Base-by-base conservation (phyloP, 2,797 vertebrate genomes). In the Allobates femoralis region DNA sequence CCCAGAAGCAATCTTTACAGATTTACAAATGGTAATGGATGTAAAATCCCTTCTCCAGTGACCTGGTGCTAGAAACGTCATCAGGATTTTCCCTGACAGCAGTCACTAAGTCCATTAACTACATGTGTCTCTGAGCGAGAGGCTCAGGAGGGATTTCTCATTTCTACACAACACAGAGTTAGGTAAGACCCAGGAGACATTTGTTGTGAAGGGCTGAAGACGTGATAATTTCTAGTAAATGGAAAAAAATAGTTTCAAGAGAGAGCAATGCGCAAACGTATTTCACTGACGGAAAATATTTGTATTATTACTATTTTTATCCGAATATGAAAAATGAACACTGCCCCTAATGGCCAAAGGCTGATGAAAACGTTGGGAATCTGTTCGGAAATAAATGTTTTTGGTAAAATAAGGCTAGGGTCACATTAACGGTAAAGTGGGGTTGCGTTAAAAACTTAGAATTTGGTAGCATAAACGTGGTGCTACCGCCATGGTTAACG, bases 11-110 rank as follows among this genome's bases (percentile, higher is more conserved):
- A n/a, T 23, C 14, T n/a, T 50, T 12, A 46, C 34, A 15, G 69
- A 73, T 73, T 74, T 74, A 2, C 37, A 23, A 41, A 71, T 71
- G 21, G 67, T 71, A 71, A 71, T 41, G 67, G 34, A 41, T 71
- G 34, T 71, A 21, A 71, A 74, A 74, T 74, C 41, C 41, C 41
- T 2, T 19, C 58, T 50, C 23, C 71, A 26, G 23, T 74, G 71
- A 74, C 41, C 71, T 16, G 41, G 71, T 50, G 71, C 26, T 50
- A 74, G 12, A 50, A 74, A 37, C 41, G 78, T 64, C 78, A 80
- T 28, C 37, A 64, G 79, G 79, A 28, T 66, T 80, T 80, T 80
- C 79, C 79, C 60, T 80, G 34, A 80, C 58, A 80, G 37, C 60
- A 51, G 34, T 80, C 60, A 80, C 56, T 66, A 80, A 46, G 58